phyloP scores from a whole-genome alignment of 2,797 vertebrate genomes.

The Heterohyrax brucei region DNA sequence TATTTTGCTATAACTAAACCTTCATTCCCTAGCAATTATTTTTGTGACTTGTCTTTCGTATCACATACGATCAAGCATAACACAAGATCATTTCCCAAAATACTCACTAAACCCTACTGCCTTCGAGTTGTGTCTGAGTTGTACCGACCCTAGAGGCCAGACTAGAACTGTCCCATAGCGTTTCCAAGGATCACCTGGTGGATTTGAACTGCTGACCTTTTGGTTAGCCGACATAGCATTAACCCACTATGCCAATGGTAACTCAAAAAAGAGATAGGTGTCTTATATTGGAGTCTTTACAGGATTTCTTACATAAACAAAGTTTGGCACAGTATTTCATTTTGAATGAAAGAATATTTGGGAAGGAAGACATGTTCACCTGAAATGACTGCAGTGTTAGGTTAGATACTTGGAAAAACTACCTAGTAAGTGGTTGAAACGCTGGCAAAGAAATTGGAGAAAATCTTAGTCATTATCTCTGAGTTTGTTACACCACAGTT shows the following conservation, averaged over 20 bases:
- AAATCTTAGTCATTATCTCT: conserved; percentile 9
- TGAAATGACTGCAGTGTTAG: conserved; percentile 16
- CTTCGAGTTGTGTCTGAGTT: too few relatives aligned
- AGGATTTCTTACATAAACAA: not conserved
- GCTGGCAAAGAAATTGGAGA: not conserved
- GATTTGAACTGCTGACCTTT: too few relatives aligned
- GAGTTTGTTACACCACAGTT: not conserved
- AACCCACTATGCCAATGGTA: not conserved
- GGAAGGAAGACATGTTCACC: not conserved
- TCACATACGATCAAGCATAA: not conserved
- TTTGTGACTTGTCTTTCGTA: conserved; percentile 37
- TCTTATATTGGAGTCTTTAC: not conserved
- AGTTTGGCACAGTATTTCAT: conserved; percentile 10
- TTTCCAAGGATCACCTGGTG: too few relatives aligned
- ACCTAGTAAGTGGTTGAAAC: conserved; percentile 2
- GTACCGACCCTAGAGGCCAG: too few relatives aligned
- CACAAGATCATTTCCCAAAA: conserved; percentile 30
- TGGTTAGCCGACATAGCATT: too few relatives aligned
- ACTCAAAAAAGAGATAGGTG: not conserved
- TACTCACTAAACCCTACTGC: too few relatives aligned
- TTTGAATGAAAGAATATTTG: not conserved
- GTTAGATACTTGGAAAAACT: not conserved
- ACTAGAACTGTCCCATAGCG: too few relatives aligned
- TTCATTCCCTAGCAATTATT: conserved; percentile 34
- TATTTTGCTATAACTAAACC: not conserved